phyloP scores from a whole-genome alignment of 1,140 invertebrate genomes.

The Aricia agestis region DNA sequence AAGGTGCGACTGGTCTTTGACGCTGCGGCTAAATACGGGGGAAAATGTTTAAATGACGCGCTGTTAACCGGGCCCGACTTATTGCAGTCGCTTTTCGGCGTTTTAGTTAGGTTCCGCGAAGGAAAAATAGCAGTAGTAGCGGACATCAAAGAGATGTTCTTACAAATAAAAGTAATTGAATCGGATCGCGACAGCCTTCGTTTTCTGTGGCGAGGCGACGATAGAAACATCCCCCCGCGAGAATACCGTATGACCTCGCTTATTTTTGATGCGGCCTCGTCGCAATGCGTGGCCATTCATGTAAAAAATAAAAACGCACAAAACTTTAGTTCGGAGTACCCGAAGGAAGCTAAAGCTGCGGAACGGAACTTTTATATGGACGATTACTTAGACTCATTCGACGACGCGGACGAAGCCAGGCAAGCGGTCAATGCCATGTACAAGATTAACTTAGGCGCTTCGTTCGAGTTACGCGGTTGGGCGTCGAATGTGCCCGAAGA shows the following conservation, averaged over 20 bases:
- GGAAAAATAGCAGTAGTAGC: constrained; percentile 19
- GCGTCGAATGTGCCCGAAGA: constrained; percentile 11
- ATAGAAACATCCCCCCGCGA: no score
- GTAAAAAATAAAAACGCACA: no score
- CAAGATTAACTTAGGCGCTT: background rate
- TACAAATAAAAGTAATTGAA: constrained; percentile 36
- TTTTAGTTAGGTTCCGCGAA: constrained; percentile 25
- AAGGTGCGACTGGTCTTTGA: constrained; percentile 46
- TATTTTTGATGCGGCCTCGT: no score
- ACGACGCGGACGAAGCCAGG: constrained; percentile 20
- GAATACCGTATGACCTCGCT: no score
- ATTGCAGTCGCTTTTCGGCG: constrained; percentile 20
- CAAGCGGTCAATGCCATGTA: constrained; percentile 8
- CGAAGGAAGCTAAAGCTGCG: no score
- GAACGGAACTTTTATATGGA: no score
- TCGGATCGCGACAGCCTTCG: no score
- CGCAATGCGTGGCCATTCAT: no score
- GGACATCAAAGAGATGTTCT: constrained; percentile 52
- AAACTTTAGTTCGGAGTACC: no score
- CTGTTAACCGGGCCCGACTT: constrained; percentile 27
- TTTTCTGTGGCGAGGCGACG: no score
- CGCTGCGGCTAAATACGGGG: constrained; percentile 28
- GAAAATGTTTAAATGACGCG: constrained; percentile 19
- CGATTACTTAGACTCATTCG: constrained; percentile 25
- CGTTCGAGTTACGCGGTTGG: constrained; percentile 16